Conservation (phyloP, 64 coral and sea anemone species). For the Stylophora pistillata region DNA sequence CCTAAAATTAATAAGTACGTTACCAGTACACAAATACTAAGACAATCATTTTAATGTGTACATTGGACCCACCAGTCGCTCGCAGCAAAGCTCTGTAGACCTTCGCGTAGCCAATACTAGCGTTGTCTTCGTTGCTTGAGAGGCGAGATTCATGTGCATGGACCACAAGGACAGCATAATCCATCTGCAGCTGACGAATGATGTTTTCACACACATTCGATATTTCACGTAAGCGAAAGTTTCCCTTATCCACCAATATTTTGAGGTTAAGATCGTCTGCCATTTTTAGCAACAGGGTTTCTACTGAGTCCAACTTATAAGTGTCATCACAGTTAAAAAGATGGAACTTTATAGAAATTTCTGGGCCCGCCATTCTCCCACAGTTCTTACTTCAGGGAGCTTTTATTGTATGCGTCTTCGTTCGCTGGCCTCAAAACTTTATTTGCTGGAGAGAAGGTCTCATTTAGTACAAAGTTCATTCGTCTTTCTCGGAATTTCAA, state of each 20-base stretch:
- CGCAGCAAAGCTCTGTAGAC: conserved; percentile 67
- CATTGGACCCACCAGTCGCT: conserved; percentile 40
- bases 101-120: conserved; percentile 78
- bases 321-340: conserved; percentile 84
- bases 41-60: not conserved
- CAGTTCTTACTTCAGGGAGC: not conserved
- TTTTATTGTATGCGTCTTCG: not conserved
- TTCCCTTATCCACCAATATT: not conserved
- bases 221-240: conserved; percentile 60
- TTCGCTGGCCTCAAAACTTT: not conserved
- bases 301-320: conserved; percentile 46
- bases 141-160: conserved; percentile 79
- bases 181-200: conserved; percentile 7
- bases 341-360: not conserved
- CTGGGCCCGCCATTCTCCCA: not conserved
- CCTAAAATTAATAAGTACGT: not conserved
- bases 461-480: not conserved
- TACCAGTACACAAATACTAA: not conserved
- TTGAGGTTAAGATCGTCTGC: not conserved
- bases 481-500: not conserved
- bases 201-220: not conserved
- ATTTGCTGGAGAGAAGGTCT: not conserved
- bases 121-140: conserved; percentile 61
- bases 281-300: not conserved
- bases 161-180: conserved; percentile 79